These are phyloP conservation scores for Semotilus atromaculatus DNA, from an alignment of 2,797 vertebrate genomes.

Conservation along the genomic window DNA sequence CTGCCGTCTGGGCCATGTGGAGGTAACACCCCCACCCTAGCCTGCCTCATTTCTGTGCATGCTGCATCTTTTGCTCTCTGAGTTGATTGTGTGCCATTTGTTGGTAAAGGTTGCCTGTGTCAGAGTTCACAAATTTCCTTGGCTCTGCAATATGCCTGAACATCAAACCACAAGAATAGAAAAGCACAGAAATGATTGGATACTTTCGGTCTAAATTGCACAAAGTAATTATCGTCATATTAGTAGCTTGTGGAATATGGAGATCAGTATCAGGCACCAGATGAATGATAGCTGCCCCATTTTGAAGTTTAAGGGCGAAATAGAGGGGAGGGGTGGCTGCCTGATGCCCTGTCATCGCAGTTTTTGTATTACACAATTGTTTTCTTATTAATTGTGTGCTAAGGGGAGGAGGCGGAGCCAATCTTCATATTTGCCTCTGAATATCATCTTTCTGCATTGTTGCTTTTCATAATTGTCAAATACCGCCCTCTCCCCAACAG, in stretches of 20 bases:
- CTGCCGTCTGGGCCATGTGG: constrained; percentile 44
- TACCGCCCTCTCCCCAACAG: constrained; percentile 61
- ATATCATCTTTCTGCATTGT: constrained; percentile 91
- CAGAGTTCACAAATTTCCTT: constrained; percentile 99
- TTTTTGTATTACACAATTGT: constrained; percentile 53
- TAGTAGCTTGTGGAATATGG: constrained; percentile 19
- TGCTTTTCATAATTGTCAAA: constrained; percentile 92
- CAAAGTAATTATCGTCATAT: constrained; percentile 1
- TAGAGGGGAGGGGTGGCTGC: constrained; percentile 75
- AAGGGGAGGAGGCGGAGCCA: constrained; percentile 57
- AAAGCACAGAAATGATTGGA: constrained; percentile 24
- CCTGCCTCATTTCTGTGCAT: constrained; percentile 76
- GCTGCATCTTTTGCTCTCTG: constrained; percentile 70
- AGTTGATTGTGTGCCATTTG: constrained; percentile 73
- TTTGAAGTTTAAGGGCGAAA: constrained; percentile 45
- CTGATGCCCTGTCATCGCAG: constrained; percentile 77
- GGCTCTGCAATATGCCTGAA: constrained; percentile 68
- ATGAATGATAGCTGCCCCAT: constrained; percentile 51
- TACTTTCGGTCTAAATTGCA: constrained; percentile 1
- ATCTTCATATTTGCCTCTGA: constrained; percentile 85
- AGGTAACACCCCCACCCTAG: constrained; percentile 68
- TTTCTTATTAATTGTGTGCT: constrained; percentile 78
- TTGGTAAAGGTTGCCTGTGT: constrained; percentile 94
- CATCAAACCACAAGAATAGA: constrained; percentile 76
- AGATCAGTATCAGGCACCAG: constrained; percentile 13